Conservation (phyloP, 2,797 vertebrate genomes). For the Alectoris magna region DNA sequence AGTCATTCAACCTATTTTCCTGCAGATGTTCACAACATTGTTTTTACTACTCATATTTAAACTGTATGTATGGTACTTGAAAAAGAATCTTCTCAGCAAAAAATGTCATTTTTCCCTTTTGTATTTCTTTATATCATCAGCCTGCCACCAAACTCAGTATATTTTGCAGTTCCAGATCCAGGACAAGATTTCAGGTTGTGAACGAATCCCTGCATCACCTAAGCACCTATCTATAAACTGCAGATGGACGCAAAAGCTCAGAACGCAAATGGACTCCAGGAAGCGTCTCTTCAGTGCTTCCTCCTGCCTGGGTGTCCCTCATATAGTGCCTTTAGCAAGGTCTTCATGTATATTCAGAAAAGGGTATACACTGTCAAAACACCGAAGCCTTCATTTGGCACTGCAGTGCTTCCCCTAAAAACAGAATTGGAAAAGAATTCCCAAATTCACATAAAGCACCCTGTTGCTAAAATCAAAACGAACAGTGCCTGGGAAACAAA, state of each 20-base stretch:
- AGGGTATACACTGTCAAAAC: background rate
- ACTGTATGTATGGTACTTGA: background rate
- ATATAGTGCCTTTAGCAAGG: rapidly evolving
- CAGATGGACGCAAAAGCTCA: background rate
- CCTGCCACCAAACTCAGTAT: background rate
- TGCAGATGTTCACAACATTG: background rate
- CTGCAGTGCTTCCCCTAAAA: background rate
- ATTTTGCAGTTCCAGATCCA: background rate
- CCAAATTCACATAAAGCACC: background rate
- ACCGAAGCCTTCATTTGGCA: background rate
- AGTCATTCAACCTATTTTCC: background rate
- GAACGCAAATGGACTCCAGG: background rate
- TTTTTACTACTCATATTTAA: background rate
- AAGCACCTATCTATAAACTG: background rate
- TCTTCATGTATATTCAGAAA: background rate
- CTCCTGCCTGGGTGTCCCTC: background rate
- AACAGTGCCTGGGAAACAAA: background rate
- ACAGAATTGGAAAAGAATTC: background rate
- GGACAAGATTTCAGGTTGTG: background rate
- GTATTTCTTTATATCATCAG: background rate
- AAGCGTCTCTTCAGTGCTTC: background rate
- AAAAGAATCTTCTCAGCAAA: background rate
- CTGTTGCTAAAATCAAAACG: background rate
- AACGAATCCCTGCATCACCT: background rate
- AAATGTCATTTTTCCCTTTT: background rate